Evolutionary conservation across 2,797 vertebrate species (phyloP).

Genomic region (Heterohyrax brucei): DNA sequence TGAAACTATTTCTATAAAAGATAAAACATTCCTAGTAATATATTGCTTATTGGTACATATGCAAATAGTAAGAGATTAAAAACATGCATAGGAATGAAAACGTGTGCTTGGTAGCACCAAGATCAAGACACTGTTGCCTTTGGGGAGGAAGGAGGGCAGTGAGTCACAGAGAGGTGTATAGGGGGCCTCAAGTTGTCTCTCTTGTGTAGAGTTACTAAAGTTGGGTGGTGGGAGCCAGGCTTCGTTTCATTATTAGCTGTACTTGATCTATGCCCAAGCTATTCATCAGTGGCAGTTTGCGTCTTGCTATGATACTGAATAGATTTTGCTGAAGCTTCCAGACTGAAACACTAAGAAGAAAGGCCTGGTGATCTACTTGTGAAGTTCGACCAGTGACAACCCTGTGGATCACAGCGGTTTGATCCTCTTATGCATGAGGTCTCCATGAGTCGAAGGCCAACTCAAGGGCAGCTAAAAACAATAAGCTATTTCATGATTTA

Average conservation of each 20-base stretch:
- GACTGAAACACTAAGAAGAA: too few species aligned
- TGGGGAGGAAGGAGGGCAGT: not conserved
- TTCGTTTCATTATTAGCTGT: not conserved
- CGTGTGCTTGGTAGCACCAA: not conserved
- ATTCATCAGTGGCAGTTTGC: not conserved
- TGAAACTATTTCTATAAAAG: not conserved
- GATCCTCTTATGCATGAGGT: too few species aligned
- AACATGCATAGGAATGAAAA: not conserved
- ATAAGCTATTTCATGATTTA: slow-evolving; percentile 6
- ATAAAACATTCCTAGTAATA: not conserved
- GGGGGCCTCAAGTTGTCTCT: not conserved
- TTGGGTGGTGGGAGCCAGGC: not conserved
- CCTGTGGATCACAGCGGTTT: too few species aligned
- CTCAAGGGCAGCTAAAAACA: too few species aligned
- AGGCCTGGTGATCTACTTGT: too few species aligned
- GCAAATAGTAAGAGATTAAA: not conserved
- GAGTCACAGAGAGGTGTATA: not conserved
- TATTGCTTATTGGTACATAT: not conserved
- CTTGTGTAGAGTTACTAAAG: not conserved
- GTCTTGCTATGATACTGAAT: not conserved
- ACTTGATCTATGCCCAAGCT: not conserved
- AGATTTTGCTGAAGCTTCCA: too few species aligned
- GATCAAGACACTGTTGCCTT: not conserved
- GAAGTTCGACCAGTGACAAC: too few species aligned
- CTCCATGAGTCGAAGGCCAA: too few species aligned